Evolutionary conservation across 2,888 invertebrate genomes (phyloP), one percentile per base, ranked within the genome.

Genomic region (Entomobrya multifasciata): DNA sequence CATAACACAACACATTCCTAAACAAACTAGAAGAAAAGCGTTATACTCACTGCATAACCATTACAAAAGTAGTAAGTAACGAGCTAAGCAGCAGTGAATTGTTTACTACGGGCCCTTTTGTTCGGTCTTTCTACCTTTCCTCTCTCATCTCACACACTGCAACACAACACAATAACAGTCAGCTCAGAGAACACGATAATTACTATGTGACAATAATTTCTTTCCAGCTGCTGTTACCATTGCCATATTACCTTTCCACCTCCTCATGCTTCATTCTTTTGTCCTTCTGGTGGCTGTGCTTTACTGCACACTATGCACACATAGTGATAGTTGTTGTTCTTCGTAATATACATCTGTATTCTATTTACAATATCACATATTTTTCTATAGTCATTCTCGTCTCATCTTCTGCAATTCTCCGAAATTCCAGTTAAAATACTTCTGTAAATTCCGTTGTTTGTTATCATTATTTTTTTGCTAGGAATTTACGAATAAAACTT

Each of bases 161-260:
- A 41, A 36, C 67, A 70, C 49, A 30, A 36, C 60, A 52, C 44
- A 77, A 87, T 87, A 78, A 83, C 70, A 81, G 81, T 81, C 86
- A 86, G 57, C 76, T 65, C 30, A 52, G 62, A 47, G 79, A 74
- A 70, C 78, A 70, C 27, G 57, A 86, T 86, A 79, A 86, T 86
- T 86, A 86, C 86, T 79, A 70, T 49, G 84, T 74, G 79, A 86
- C 86, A 86, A 79, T 86, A 86, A 86, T 86, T 86, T 86, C 74
- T 30, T 30, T 79, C 44, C 86, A 86, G 86, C 79, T 86, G 84
- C 76, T 83, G 17, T 57, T 60, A n/a, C 22, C 13, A 22, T 5
- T 11, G 11, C 57, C 57, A 10, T 70, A 47, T 70, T 65, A 65
- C 44, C 47, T 70, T 70, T 47, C 70, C 44, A 44, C 47, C 47